Base-by-base conservation (phyloP, 2,113 vertebrate genomes). In the Corynorhinus townsendii region DNA sequence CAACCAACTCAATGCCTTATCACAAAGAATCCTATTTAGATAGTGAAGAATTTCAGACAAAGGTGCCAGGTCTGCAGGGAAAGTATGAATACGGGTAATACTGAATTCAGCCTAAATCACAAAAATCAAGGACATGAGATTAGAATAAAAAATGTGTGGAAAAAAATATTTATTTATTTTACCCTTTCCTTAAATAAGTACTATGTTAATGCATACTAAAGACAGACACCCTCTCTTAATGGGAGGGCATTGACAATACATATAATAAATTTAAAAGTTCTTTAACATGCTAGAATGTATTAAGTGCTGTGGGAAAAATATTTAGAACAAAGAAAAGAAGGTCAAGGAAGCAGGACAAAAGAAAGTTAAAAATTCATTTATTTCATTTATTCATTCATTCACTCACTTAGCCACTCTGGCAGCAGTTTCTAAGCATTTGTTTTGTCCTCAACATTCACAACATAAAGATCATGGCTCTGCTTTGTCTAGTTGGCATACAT, bases 301-400 rank as follows among this genome's bases (percentile, higher is more conserved):
- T 87, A 84, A 91, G 12, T 30, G n/a, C 11, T 66, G 15, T 33
- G 38, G 43, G 52, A 14, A 56, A 59, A 83, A 22, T 54, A 69
- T 56, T 89, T 45, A 81, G 33, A 94, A 3, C 4, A 71, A 79
- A 45, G 56, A 87, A 82, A 75, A 66, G 4, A 20, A 87, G 43
- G 68, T 90, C 24, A 90, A 94, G 80, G 89, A 79, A 94, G 11
- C 24, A 91, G 69, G 83, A 75, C 45, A 91, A 71, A 90, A 15
- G 45, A 86, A 72, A 76, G 43, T 93, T 64, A 22, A 24, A 69
- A 47, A 83, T 40, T 45, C 69, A n/a, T 66, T 68, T 66, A 64
- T 52, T 49, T 35, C 11, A 71, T 71, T 79, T 4, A 35, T 81
- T 90, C 52, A 62, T 64, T 66, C 12, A 49, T 77, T 81, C 54